Evolutionary conservation across 2,797 vertebrate genomes (phyloP).

Genomic region (Diglossa cyanea): DNA sequence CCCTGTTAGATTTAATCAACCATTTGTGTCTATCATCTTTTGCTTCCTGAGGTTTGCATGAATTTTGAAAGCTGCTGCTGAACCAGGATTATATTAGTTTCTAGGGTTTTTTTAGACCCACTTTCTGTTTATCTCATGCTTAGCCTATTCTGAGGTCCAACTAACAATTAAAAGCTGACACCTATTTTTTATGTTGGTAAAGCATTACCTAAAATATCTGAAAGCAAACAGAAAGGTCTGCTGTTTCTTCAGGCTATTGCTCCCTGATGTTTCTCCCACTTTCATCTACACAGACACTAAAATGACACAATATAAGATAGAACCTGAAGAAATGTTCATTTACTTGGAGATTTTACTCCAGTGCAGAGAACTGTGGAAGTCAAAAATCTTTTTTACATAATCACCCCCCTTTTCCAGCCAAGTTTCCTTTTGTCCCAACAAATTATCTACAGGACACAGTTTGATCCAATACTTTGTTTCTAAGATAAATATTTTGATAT

Average conservation of each 20-base stretch:
- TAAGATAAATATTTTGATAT: slow-evolving; percentile 44
- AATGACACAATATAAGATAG: neutral
- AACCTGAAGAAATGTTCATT: neutral
- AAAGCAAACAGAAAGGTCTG: neutral
- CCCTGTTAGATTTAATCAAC: neutral
- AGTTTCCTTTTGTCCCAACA: neutral
- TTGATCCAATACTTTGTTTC: slow-evolving; percentile 18
- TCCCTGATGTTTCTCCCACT: neutral
- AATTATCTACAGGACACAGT: neutral
- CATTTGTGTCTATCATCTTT: neutral
- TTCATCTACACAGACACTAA: neutral
- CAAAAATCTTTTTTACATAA: neutral
- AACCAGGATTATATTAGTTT: neutral
- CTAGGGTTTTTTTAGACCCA: neutral
- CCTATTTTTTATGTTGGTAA: neutral
- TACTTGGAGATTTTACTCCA: neutral
- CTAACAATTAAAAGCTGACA: neutral
- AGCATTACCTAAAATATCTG: neutral
- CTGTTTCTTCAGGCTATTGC: neutral
- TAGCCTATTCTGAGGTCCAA: neutral
- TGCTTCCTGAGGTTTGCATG: neutral
- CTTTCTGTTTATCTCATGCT: neutral
- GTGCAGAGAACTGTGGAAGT: neutral
- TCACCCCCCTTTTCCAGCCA: neutral
- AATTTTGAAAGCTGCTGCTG: neutral